A percentile compares a stretch with the other conserved stretches of the same genome.
phyloP scores from a whole-genome alignment of 2,797 vertebrate genomes.

The Bothrops alternatus region DNA sequence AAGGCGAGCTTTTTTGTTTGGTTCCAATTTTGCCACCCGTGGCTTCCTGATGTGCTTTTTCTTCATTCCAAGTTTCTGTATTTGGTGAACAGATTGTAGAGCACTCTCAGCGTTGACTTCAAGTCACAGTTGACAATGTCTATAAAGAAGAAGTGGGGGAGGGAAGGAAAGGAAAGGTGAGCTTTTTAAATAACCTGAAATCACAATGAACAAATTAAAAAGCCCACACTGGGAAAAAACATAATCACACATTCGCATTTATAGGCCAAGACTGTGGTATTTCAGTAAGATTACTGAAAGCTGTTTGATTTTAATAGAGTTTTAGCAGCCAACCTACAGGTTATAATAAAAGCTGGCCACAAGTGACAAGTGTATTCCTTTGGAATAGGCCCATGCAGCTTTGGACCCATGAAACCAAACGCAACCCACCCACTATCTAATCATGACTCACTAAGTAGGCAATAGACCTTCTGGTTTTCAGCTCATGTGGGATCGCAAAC shows the following conservation, averaged over 20 bases:
- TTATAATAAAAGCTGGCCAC: background rate
- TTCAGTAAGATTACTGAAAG: background rate
- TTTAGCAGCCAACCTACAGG: background rate
- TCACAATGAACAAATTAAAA: background rate
- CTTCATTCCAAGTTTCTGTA: conserved; percentile 91
- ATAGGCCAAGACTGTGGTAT: background rate
- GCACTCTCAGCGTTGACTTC: conserved; percentile 91
- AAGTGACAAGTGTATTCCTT: background rate
- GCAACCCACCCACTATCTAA: background rate
- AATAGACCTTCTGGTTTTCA: background rate
- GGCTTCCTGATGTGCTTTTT: background rate
- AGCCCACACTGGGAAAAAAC: background rate
- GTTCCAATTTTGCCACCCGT: conserved; percentile 23
- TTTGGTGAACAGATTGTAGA: conserved; percentile 96
- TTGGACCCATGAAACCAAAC: background rate
- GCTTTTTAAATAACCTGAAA: background rate
- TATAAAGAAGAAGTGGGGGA: conserved; percentile 59
- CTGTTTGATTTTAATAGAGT: background rate
- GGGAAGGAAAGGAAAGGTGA: conserved; percentile 35
- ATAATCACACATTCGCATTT: background rate
- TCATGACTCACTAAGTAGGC: background rate
- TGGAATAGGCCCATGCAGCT: background rate
- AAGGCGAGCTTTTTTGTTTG: background rate
- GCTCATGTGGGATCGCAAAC: background rate
- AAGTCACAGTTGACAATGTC: conserved; percentile 98